Base-by-base conservation (phyloP, 2,797 vertebrate genomes). In the Lagorchestes hirsutus region DNA sequence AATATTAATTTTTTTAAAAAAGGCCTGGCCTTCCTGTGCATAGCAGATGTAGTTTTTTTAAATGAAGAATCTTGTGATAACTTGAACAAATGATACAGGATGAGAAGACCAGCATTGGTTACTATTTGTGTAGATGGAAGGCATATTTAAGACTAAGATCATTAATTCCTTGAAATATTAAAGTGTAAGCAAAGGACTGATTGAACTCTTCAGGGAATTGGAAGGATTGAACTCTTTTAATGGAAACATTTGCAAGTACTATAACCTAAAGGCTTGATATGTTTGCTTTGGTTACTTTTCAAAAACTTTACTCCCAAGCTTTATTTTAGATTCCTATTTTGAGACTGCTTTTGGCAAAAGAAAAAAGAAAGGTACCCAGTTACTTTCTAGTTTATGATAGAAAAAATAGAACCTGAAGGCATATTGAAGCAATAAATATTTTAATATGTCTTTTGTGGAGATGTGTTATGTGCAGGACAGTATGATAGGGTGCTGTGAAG, bases 281-380 rank as follows among this genome's bases (percentile, higher is more conserved):
- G 92, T 91, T 93, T 92, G 31, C 90, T 94, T 94, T 97, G 97
- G 96, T 90, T 94, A 96, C 91, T 92, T 94, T 97, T 97, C 97
- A 97, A 96, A 95, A 96, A 96, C 34, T 92, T 95, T 82, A 96
- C 97, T 97, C 96, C 96, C 96, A 97, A 92, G 97, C 94, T 97
- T 97, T 98, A 97, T 97, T 96, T 98, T 97, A 95, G 92, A 54
- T 93, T 97, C 92, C 96, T 97, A 93, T 96, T 97, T 97, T 97
- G 97, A 97, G 96, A 96, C 94, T 97, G 94, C 92, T 95, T 97
- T 96, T 95, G 97, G 96, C 95, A 94, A 94, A 97, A 94, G 95
- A 52, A 90, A 54, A 94, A 52, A 94, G 92, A 93, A 95, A 95
- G 74, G 31, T 59, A 11, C 59, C 96, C 50, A 31, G 55, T 18